Evolutionary conservation across 2,888 invertebrate species (phyloP), one percentile per base, ranked within the genome.

Genomic region (Drosophila mulleri): DNA sequence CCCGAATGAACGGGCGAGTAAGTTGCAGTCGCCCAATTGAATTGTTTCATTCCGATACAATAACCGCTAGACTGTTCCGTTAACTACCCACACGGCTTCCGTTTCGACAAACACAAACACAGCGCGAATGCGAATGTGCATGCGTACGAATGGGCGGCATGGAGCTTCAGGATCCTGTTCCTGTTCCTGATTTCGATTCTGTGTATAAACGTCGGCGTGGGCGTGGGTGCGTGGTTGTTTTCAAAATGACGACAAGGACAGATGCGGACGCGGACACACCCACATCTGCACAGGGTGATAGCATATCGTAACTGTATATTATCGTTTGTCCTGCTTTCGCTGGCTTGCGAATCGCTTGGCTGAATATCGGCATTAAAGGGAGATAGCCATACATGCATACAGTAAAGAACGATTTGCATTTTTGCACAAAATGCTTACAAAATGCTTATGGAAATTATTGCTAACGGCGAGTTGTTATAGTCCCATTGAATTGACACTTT

Each of bases 1-100:
- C 41, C 60, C 69, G 52, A 62, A 44, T 65, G 66, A 74, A 59
- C 53, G 60, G 72, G 61, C 50, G 59, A 60, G 69, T 60, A 42
- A 62, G 60, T 57, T 58, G 57, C 52, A 71, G 60, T 62, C 73
- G 69, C 65, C 89, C 88, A 86, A 86, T 86, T 76, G 84, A 89
- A 89, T 87, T 86, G 78, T 74, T 78, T 72, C 72, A 80, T 82
- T 74, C 75, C 82, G 78, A 88, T 81, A 83, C 75, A 80, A 87
- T 69, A 79, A 75, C 81, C 78, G 62, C 69, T 73, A 76, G 73
- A 72, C 74, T 78, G 56, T 82, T 87, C 78, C 88, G 82, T 73
- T 76, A 72, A 80, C 89, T 78, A 73, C 75, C 88, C 88, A 69
- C 88, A 80, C 66, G 39, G 70, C 61, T 75, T 86, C 86, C 86